A percentile compares a stretch with the other conserved stretches of the same genome.
Evolutionary conservation across 2,797 vertebrate genomes (phyloP).

Genomic region (Oceanodroma leucorhoa): DNA sequence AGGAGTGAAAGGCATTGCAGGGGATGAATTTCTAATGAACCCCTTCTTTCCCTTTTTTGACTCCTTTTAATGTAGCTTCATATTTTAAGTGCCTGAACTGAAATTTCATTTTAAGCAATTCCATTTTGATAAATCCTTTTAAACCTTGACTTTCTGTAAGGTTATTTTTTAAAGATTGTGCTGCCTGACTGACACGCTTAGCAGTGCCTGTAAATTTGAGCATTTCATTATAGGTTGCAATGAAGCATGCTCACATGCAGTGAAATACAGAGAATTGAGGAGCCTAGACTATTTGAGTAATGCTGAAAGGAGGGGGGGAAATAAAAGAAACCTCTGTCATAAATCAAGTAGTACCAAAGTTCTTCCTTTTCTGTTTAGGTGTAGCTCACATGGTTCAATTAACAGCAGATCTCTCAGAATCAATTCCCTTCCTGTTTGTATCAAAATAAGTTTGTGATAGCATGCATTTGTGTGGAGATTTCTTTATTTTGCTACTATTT

Average conservation of each 20-base stretch:
- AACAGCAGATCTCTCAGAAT: neutral
- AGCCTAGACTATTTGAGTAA: conserved; percentile 75
- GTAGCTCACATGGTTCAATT: conserved; percentile 52
- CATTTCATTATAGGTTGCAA: conserved; percentile 98
- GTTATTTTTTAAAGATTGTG: conserved; percentile 92
- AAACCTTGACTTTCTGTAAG: conserved; percentile 91
- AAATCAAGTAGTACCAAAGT: conserved; percentile 56
- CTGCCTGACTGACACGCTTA: conserved; percentile 94
- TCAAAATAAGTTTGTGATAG: neutral
- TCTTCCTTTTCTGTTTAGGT: conserved; percentile 50
- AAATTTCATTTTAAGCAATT: conserved; percentile 98
- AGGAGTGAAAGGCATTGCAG: conserved; percentile 82
- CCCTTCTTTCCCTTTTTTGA: conserved; percentile 70
- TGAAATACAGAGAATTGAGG: conserved; percentile 80
- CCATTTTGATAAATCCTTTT: conserved; percentile 96
- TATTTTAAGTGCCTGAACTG: conserved; percentile 94
- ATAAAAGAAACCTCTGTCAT: conserved; percentile 54
- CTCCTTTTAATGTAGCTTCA: conserved; percentile 88
- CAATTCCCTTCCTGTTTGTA: neutral
- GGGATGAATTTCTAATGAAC: conserved; percentile 86
- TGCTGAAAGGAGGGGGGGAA: conserved; percentile 33
- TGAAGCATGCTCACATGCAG: conserved; percentile 90
- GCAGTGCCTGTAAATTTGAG: conserved; percentile 98
- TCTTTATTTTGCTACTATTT: neutral
- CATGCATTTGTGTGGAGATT: neutral